Evolutionary conservation across 2,797 vertebrate genomes (phyloP), one percentile per base, ranked within the genome.

Genomic region (Enteromius afrohamiltoni): DNA sequence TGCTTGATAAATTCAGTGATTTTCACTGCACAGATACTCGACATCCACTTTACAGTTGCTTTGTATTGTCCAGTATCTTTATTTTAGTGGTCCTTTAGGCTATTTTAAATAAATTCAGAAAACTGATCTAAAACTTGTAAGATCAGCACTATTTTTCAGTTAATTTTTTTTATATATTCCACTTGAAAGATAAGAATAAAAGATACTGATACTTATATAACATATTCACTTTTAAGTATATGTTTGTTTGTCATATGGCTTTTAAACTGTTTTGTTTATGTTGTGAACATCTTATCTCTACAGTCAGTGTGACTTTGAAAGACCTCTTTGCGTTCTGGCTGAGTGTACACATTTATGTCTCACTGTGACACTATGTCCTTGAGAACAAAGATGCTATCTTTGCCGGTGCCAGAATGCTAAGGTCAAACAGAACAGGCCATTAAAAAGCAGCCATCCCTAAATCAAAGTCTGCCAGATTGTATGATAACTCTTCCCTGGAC

Each of bases 361-460:
- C 31, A 6, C 73, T 77, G n/a, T 64, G 67, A 62, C 37, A 62
- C 60, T 58, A 13, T 16, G 79, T 83, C 80, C 74, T 82, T 83
- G 71, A 76, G 47, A 82, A 76, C 60, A 67, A 86, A 79, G 55
- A 77, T 51, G 58, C 62, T 29, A 80, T 68, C 65, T 23, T 70
- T 23, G 47, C 40, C 16, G 3, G 1, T 87, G 29, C 86, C 67
- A 65, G 77, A 90, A 69, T 86, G 49, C 79, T 88, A 86, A 86
- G 23, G 49, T 86, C 89, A 88, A 84, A 74, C 87, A 89, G 77
- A 83, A 80, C 47, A 85, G 85, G 73, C 78, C 51, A 87, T 90
- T 88, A 86, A 87, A 88, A 86, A 64, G 55, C 65, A 82, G 87
- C 88, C 86, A 87, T 47, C 86, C 88, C 86, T 86, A 82, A 85